These are phyloP conservation scores for Burhinus bistriatus DNA, from an alignment of 2,113 vertebrate genomes.

Conservation along the genomic window DNA sequence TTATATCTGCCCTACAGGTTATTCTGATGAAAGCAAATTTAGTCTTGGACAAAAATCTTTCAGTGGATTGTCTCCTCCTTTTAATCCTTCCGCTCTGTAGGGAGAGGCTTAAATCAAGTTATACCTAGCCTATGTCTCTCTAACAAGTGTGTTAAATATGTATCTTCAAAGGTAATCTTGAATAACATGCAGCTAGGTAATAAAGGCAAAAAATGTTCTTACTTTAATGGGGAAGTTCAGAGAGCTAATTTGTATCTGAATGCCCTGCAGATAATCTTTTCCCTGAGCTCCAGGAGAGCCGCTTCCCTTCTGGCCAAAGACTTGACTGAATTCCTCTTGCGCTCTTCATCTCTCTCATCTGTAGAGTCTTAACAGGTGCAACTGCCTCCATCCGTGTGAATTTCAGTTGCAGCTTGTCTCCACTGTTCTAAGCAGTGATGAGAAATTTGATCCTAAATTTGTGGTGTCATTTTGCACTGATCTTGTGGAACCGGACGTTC, in stretches of 20 bases:
- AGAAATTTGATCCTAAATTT: not conserved
- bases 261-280: not conserved
- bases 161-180: not conserved
- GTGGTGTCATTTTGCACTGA: not conserved
- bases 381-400: not conserved
- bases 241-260: not conserved
- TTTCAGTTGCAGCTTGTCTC: not conserved
- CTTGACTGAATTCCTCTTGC: not conserved
- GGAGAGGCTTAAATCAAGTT: not conserved
- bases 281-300: not conserved
- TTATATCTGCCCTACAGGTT: slow-evolving; percentile 33
- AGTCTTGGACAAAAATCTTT: not conserved
- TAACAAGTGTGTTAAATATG: not conserved
- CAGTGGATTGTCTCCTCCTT: not conserved
- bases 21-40: not conserved
- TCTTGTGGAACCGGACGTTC: not conserved
- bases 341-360: not conserved
- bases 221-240: not conserved
- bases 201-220: not conserved
- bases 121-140: not conserved
- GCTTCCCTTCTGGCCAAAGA: not conserved
- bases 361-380: not conserved
- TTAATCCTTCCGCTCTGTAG: not conserved
- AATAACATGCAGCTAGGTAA: not conserved
- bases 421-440: not conserved